A percentile compares a stretch with the other conserved stretches of the same genome.
phyloP scores from a whole-genome alignment of 2,113 vertebrate species.

The Pelmatolapia mariae region DNA sequence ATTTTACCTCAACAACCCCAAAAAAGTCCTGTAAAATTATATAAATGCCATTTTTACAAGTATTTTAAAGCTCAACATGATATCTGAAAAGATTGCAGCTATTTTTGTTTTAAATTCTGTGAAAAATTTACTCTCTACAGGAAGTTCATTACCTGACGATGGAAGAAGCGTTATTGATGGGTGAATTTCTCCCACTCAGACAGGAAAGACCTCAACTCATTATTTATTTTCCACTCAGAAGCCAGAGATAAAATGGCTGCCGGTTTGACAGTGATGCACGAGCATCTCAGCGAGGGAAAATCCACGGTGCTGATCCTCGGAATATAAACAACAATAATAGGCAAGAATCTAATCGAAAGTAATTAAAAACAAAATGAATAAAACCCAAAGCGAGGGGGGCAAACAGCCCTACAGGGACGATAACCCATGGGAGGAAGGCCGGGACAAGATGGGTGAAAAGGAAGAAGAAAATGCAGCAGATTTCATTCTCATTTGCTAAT shows the following conservation, averaged over 20 bases:
- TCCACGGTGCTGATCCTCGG: slow-evolving; percentile 22
- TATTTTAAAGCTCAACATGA: not conserved
- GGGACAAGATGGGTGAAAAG: slow-evolving; percentile 16
- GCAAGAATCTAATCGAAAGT: slow-evolving; percentile 39
- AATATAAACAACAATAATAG: slow-evolving; percentile 15
- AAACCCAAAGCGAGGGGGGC: not conserved
- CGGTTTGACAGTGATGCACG: slow-evolving; percentile 60
- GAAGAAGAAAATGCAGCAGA: slow-evolving; percentile 32
- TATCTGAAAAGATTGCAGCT: not conserved
- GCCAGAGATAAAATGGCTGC: slow-evolving; percentile 42
- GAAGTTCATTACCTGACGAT: not conserved
- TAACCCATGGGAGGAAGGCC: slow-evolving; percentile 13
- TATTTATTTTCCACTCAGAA: slow-evolving; percentile 42
- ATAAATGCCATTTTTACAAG: not conserved
- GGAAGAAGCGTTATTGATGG: slow-evolving; percentile 12
- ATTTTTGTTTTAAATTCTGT: not conserved
- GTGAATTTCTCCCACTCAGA: not conserved
- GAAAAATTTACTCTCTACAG: not conserved
- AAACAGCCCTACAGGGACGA: not conserved
- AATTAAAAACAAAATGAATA: slow-evolving; percentile 40
- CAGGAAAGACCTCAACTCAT: slow-evolving; percentile 26
- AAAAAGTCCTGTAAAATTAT: not conserved
- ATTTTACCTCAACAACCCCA: not conserved
- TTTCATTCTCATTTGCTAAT: slow-evolving; percentile 71
- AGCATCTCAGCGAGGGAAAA: slow-evolving; percentile 26